Conservation (phyloP, 2,113 vertebrate genomes). For the Pterocles gutturalis region DNA sequence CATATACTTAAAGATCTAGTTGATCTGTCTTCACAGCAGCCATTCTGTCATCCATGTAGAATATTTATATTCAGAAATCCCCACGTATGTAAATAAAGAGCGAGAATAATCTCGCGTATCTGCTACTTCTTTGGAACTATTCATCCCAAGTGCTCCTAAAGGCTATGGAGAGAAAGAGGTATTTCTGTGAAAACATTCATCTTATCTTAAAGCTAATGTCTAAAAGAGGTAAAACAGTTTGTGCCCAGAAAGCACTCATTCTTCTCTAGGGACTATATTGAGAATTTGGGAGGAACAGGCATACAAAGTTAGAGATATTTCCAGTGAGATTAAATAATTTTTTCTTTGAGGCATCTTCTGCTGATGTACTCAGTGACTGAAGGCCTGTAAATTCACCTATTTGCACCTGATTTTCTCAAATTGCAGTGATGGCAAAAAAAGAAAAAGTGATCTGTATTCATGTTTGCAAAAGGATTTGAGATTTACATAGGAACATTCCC, state of each 20-base stretch:
- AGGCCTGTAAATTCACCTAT: background rate
- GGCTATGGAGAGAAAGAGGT: background rate
- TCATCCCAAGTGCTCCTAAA: background rate
- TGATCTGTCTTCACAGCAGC: background rate
- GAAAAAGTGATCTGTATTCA: background rate
- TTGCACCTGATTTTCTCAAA: background rate
- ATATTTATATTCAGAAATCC: too few species aligned
- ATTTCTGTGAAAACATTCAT: background rate
- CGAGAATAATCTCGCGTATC: background rate
- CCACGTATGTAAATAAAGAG: too few species aligned
- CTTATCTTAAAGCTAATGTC: background rate
- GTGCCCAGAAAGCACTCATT: background rate
- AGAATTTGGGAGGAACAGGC: background rate
- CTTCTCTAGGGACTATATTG: background rate
- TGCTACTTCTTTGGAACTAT: background rate
- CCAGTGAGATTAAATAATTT: background rate
- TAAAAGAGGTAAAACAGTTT: background rate
- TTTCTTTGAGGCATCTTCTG: background rate
- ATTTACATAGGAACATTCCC: background rate
- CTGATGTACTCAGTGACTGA: background rate
- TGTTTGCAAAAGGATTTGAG: slow-evolving; percentile 6
- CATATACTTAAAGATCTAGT: background rate
- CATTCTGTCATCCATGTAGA: background rate
- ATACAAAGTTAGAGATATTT: background rate
- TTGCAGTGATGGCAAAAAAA: background rate